Base-by-base conservation (phyloP, 1,140 invertebrate genomes). In the Cyclargus thomasi region DNA sequence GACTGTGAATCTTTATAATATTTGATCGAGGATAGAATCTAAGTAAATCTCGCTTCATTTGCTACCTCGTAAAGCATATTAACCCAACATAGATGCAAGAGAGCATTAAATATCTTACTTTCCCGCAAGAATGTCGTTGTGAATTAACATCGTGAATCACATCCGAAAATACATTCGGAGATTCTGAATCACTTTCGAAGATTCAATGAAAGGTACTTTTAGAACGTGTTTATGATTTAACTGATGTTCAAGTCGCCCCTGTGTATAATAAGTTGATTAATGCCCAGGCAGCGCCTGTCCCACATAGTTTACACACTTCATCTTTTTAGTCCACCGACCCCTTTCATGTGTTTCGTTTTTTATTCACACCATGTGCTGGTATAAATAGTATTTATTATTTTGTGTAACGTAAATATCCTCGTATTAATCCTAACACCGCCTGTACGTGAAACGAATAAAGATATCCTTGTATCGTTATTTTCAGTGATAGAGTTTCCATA, bases 251-350 rank as follows among this genome's bases (percentile, higher is more conserved):
- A 8, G 3, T 57, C 64, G 77, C 76, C 74, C 69, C 75, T 77
- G 77, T 88, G 81, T 85, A 86, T 86, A 87, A 85, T 86, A 88
- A 86, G 86, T 76, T 82, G 79, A 87, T 86, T 86, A 86, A 86
- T 86, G 81, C 73, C 71, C 67, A 73, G 69, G 70, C 69, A 69
- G 67, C 75, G 74, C 72, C 69, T 75, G 71, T 78, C 77, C 79
- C 71, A 85, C 77, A 81, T 80, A 77, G 81, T 84, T 82, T 83
- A 76, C 75, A 75, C 70, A 74, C 70, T 68, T 78, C 72, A 71
- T 73, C 76, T 78, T 81, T 85, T 85, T 82, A 83, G 80, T 82
- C 79, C 72, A 69, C 73, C 74, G 70, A 80, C 74, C 80, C 70
- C 81, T 83, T 86, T 86, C 81, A 83, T 85, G 73, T 78, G 62